Base-by-base conservation (phyloP, 2,888 invertebrate genomes). In the Andricus quercusramuli region DNA sequence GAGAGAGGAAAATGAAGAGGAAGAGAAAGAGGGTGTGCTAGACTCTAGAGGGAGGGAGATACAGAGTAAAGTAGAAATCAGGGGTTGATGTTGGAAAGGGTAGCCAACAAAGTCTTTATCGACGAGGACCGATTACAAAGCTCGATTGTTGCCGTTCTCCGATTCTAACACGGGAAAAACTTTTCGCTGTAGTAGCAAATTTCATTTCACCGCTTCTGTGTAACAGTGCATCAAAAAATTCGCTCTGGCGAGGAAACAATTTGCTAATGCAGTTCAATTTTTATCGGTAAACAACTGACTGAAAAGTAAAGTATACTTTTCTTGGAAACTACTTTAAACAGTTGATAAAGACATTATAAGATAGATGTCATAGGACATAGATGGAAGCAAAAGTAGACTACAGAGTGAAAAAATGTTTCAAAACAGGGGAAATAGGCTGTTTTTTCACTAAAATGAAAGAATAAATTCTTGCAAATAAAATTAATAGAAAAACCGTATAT, bases 101-200 rank as follows among this genome's bases (percentile, higher is more conserved):
- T 84, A 84, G 85, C 86, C 86, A 86, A 88, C 90, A 88, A 88
- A 88, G 89, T 89, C 90, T 90, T 89, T 90, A 87, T 89, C 88
- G 90, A 88, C 85, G 87, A 88, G 89, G 85, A 87, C 85, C 87
- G 88, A 88, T 89, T 88, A 89, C 89, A 90, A 90, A 87, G 89
- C 88, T 84, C 88, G 87, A 89, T 88, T 88, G 88, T 87, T 85
- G 82, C 89, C 84, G 85, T 90, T 89, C 87, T 88, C 82, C 84
- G 80, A 74, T 74, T 74, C 70, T 74, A 74, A 74, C 70, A 56
- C 70, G 32, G 32, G 51, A 74, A 56, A 56, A 74, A 56, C 25
- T 74, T 56, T 74, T 74, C 51, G 32, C 70, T 74, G 51, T 37
- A 32, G 51, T 56, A 74, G 56, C 51, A 47, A 74, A 74, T 74